Evolutionary conservation across 2,797 vertebrate species (phyloP).

Genomic region (Neostethus bicornis): DNA sequence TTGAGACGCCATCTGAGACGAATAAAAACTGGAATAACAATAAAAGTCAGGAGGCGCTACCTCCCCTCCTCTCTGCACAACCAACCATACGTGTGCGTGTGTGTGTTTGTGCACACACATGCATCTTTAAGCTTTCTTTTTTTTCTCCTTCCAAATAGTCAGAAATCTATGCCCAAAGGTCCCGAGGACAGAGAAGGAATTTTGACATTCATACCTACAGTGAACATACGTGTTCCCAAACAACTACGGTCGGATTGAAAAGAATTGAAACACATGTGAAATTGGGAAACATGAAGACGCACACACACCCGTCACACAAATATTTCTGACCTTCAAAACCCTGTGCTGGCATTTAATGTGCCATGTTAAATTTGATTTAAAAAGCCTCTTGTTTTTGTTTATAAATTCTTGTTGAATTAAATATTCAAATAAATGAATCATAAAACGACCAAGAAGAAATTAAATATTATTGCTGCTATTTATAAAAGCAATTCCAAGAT

Average conservation of each 20-base stretch:
- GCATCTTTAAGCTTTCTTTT: slow-evolving; percentile 12
- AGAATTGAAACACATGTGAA: slow-evolving; percentile 60
- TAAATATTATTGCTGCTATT: not conserved
- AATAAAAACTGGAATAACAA: slow-evolving; percentile 80
- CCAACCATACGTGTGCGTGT: slow-evolving; percentile 8
- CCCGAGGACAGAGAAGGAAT: slow-evolving; percentile 12
- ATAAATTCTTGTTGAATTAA: too few relatives aligned
- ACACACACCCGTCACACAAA: slow-evolving; percentile 6
- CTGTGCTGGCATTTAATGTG: too few relatives aligned
- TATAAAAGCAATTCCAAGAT: not conserved
- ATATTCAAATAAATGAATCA: too few relatives aligned
- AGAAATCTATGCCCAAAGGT: slow-evolving; percentile 31
- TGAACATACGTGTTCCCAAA: slow-evolving; percentile 16
- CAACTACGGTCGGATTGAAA: slow-evolving; percentile 30
- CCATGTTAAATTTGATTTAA: too few relatives aligned
- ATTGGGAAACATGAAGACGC: not conserved
- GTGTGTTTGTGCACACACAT: slow-evolving; percentile 11
- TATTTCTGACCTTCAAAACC: too few relatives aligned
- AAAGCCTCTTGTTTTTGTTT: too few relatives aligned
- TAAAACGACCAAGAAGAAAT: not conserved
- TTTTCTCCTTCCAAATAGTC: slow-evolving; percentile 37
- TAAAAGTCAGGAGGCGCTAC: slow-evolving; percentile 75
- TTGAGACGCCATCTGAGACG: slow-evolving; percentile 74
- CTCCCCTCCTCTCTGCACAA: slow-evolving; percentile 47
- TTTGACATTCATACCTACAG: slow-evolving; percentile 24